A percentile compares a stretch with the other conserved stretches of the same genome.
Evolutionary conservation across 2,888 invertebrate species (phyloP).

Genomic region (Halocaridina rubra): DNA sequence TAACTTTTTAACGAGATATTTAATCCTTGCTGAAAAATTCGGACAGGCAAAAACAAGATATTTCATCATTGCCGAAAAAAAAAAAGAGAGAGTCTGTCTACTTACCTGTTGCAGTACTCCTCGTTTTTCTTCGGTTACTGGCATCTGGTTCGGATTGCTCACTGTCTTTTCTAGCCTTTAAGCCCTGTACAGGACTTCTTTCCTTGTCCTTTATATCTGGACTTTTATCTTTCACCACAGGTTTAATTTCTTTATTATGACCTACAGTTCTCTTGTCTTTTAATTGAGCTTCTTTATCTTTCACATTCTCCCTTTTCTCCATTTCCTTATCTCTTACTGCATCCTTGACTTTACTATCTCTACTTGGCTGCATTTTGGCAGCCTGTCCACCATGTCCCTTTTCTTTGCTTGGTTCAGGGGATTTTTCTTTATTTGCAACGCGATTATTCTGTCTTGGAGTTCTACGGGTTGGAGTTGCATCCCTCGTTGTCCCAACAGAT

Average conservation of each 20-base stretch:
- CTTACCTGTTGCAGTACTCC: constrained; percentile 61
- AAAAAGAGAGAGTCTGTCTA: no score
- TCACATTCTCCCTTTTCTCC: constrained; percentile 35
- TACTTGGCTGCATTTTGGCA: constrained; percentile 1
- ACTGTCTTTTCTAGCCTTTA: constrained; percentile 46
- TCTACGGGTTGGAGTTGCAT: constrained; percentile 47
- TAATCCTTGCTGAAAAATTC: no score
- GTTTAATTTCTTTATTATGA: constrained; percentile 34
- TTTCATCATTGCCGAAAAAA: no score
- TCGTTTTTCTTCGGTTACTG: constrained; percentile 59
- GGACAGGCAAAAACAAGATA: no score
- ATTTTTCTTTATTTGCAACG: constrained; percentile 26
- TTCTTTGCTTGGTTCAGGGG: constrained; percentile 34
- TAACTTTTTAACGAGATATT: no score
- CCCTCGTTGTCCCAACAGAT: constrained; percentile 41
- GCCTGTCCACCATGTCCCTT: neutral
- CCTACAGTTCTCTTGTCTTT: constrained; percentile 45
- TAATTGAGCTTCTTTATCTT: constrained; percentile 51
- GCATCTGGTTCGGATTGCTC: constrained; percentile 52
- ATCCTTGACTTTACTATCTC: constrained; percentile 13
- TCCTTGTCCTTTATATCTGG: constrained; percentile 50
- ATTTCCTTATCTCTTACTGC: neutral
- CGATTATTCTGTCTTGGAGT: constrained; percentile 52
- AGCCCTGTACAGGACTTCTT: constrained; percentile 40
- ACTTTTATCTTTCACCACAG: constrained; percentile 45